Evolutionary conservation across 2,797 vertebrate genomes (phyloP).

Genomic region (Acrossocheilus fasciatus): DNA sequence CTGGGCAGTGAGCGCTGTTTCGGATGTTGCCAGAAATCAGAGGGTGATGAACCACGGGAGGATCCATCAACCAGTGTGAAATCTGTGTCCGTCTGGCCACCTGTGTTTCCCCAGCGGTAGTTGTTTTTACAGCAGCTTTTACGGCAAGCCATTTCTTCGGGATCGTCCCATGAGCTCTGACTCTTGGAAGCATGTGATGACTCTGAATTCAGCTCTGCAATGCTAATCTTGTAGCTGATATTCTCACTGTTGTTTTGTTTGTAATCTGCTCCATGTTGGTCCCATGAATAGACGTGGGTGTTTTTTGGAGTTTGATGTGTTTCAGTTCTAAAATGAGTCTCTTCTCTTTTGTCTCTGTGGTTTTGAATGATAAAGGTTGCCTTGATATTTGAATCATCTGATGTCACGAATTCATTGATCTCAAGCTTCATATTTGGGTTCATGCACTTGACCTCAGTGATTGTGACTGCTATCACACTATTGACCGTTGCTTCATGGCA

Average conservation of each 20-base stretch:
- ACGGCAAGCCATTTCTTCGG: slow-evolving; percentile 68
- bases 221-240: slow-evolving; percentile 71
- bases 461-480: slow-evolving; percentile 67
- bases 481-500: slow-evolving; percentile 56
- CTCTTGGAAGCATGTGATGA: slow-evolving; percentile 56
- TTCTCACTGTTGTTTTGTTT: slow-evolving; percentile 52
- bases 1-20: slow-evolving; percentile 59
- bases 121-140: slow-evolving; percentile 65
- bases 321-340: slow-evolving; percentile 51
- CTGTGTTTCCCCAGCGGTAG: slow-evolving; percentile 30
- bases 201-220: slow-evolving; percentile 70
- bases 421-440: slow-evolving; percentile 77
- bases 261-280: slow-evolving; percentile 33
- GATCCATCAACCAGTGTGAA: slow-evolving; percentile 62
- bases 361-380: slow-evolving; percentile 67
- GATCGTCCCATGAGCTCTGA: slow-evolving; percentile 52
- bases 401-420: slow-evolving; percentile 73
- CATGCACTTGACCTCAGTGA: slow-evolving; percentile 74
- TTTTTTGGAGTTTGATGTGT: slow-evolving; percentile 50
- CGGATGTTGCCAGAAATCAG: slow-evolving; percentile 61
- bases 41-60: slow-evolving; percentile 60
- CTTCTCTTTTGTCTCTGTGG: slow-evolving; percentile 62
- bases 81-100: slow-evolving; percentile 60
- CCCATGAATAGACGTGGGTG: slow-evolving; percentile 39
- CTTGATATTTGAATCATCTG: slow-evolving; percentile 64